Evolutionary conservation across 2,113 vertebrate species (phyloP), one percentile per base, ranked within the genome.

Genomic region (Ochotona princeps): DNA sequence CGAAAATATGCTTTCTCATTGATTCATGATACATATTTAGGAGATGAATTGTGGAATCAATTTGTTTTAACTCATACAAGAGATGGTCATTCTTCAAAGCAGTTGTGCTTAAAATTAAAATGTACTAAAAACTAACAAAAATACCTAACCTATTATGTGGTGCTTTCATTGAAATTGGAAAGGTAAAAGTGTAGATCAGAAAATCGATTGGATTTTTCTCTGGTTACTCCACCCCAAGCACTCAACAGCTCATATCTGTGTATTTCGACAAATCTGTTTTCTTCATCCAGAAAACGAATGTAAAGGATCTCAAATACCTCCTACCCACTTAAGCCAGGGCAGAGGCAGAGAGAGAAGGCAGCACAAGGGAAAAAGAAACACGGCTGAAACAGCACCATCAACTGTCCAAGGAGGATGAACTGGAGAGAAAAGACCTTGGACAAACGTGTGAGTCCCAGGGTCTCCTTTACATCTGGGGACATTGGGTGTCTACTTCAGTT

Each of bases 71-170:
- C 90, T 82, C 23, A 30, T 30, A 5, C 70, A 79, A 65, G 38
- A 83, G 80, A 91, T 4, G 11, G 25, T 17, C 54, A 32, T 30
- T 93, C 90, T 83, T 63, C n/a, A 87, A 87, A 76, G 51, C 28
- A 72, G 44, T n/a, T 18, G 30, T 91, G 69, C 54, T 57, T 18
- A 57, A 57, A 57, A 57, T 14, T 57, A 57, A 57, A 57, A 57
- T 57, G 17, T 14, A 18, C 54, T 57, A 57, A 57, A 57, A 57
- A 13, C 12, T 18, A 57, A 57, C 54, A 57, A 83, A 80, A 11
- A 61, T 10, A 3, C n/a, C 82, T 44, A 51, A 30, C 28, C 74
- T 89, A 82, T 61, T 74, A 32, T 47, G 15, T 70, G n/a, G 30
- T 28, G 91, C 94, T 89, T 30, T 49, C 83, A 7, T 54, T 1